Percentiles rank a stretch among this genome's conserved stretches.
Evolutionary conservation across 1,140 invertebrate species (phyloP).

Genomic region (Mycetomoellerius zeteki): DNA sequence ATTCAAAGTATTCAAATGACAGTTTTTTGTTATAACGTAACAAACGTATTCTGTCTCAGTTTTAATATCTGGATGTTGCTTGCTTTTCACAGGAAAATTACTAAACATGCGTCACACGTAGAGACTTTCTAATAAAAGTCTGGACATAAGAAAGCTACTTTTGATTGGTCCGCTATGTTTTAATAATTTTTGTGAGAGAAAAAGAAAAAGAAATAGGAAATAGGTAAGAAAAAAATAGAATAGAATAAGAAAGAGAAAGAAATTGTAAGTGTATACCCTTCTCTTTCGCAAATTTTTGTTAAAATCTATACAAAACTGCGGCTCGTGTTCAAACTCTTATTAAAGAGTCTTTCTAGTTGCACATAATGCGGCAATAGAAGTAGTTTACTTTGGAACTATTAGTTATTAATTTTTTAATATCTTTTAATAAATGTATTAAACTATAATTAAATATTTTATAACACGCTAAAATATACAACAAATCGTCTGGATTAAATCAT

Average conservation of each 20-base stretch:
- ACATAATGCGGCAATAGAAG: background rate
- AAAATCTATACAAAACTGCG: too few relatives aligned
- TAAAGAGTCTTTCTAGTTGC: background rate
- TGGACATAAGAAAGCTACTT: too few relatives aligned
- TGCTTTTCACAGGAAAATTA: background rate
- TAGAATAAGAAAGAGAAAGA: too few relatives aligned
- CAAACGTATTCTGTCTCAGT: background rate
- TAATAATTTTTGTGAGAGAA: too few relatives aligned
- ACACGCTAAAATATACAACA: background rate
- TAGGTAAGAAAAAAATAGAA: too few relatives aligned
- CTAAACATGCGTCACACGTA: background rate
- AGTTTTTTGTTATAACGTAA: background rate
- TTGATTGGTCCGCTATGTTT: too few relatives aligned
- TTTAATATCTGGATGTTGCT: background rate
- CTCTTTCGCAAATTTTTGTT: too few relatives aligned
- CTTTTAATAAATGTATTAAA: background rate
- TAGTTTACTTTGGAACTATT: background rate
- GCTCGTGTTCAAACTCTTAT: too few relatives aligned
- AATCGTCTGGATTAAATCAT: background rate
- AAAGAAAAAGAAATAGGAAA: too few relatives aligned
- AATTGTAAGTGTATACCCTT: too few relatives aligned
- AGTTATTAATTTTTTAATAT: background rate
- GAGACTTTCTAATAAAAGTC: too few relatives aligned
- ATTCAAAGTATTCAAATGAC: background rate
- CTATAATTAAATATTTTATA: constrained; percentile 15